Percentiles rank a stretch among this genome's conserved stretches.
Evolutionary conservation across 1,140 invertebrate genomes (phyloP).

Genomic region (Papilio helenus): DNA sequence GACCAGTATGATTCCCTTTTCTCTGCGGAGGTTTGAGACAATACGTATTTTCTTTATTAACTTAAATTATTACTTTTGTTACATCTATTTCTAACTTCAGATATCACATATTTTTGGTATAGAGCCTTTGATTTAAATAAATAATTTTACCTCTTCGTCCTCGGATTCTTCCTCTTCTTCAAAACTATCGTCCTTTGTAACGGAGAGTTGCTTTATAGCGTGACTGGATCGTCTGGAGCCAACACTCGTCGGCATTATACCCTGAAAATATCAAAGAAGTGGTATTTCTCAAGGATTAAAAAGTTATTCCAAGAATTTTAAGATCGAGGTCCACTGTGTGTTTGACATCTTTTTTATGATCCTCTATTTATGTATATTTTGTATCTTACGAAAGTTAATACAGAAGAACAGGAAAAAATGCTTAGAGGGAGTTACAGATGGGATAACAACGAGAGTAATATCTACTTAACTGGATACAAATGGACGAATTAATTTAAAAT

Average conservation of each 20-base stretch:
- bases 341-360: no score
- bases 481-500: no score
- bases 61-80: no score
- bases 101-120: no score
- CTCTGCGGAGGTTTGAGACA: no score
- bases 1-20: no score
- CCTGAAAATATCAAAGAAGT: slow-evolving; percentile 53
- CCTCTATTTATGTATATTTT: no score
- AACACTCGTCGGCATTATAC: slow-evolving; percentile 76
- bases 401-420: not conserved
- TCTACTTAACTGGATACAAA: no score
- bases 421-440: not conserved
- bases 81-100: no score
- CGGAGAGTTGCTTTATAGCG: slow-evolving; percentile 77
- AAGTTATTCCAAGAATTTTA: not conserved
- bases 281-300: not conserved
- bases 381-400: not conserved
- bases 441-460: no score
- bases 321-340: not conserved
- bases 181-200: slow-evolving; percentile 79
- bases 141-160: slow-evolving; percentile 68
- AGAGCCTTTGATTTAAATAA: slow-evolving; percentile 10
- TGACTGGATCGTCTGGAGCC: slow-evolving; percentile 81
- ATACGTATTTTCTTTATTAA: no score
- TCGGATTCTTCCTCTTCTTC: slow-evolving; percentile 83